Evolutionary conservation across 1,140 invertebrate species (phyloP), one percentile per base, ranked within the genome.

Genomic region (Drosophila rhopaloa): DNA sequence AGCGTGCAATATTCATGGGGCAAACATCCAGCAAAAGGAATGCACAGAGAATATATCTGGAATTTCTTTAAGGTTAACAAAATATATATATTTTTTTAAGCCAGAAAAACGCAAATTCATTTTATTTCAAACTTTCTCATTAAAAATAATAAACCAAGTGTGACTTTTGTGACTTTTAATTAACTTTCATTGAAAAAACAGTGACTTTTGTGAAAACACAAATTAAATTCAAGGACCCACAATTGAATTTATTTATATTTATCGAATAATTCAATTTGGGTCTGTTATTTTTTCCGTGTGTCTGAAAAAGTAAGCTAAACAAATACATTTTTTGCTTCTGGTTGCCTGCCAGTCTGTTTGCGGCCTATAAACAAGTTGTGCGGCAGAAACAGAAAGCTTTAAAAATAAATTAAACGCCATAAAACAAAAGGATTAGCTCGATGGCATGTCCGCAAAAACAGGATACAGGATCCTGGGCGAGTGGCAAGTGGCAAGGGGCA

Each of bases 321-420:
- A 70, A 53, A 59, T 82, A 48, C 41, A 66, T 67, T 66, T 67
- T 66, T 35, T 73, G 8, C 51, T 35, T 46, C 46, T 44, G 41
- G 75, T 43, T 24, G 47, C n/a, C 9, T 11, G 50, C 35, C 55
- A 54, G 60, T 72, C 60, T 79, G 71, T 83, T 85, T 81, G 77
- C 67, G 79, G 75, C 76, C 63, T 61, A 81, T 62, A 80, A 80
- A 75, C 73, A 71, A 80, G 58, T 78, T 89, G 50, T 58, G 76
- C 57, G 40, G 57, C 60, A 43, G 55, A 32, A 60, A 24, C 27
- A 58, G 29, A 51, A 72, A 47, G 84, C 84, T 89, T 89, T 89
- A 84, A 89, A 89, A 89, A 84, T 89, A 90, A 89, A 89, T 90
- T 89, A 89, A 89, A 89, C 65, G 77, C 66, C 80, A 89, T 89